Conservation (phyloP, 2,113 vertebrate species). For the Osmerus eperlanus region DNA sequence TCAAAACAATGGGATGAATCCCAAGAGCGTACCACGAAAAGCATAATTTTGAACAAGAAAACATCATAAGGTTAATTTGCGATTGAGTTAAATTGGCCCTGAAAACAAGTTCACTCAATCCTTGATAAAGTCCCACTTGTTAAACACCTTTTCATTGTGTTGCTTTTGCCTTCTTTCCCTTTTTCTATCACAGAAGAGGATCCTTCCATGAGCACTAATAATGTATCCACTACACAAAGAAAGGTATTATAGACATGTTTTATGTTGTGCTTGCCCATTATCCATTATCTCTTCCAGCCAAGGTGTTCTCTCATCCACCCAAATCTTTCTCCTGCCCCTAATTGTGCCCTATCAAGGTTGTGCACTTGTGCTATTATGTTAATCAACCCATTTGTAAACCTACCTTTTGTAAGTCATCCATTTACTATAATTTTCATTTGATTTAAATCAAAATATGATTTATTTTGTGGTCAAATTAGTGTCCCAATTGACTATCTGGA, state of each 20-base stretch:
- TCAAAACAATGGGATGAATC: neutral
- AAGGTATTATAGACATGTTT: conserved; percentile 52
- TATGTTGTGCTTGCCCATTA: conserved; percentile 1
- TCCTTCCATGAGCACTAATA: conserved; percentile 56
- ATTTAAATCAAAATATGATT: too few relatives aligned
- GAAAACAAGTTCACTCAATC: neutral
- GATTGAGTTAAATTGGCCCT: neutral
- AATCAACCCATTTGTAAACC: too few relatives aligned
- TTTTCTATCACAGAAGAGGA: conserved; percentile 57
- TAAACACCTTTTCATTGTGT: conserved; percentile 9
- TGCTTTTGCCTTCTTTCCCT: conserved; percentile 33
- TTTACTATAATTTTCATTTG: too few relatives aligned
- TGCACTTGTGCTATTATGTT: neutral
- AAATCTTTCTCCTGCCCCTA: neutral
- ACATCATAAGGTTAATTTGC: neutral
- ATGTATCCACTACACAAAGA: conserved; percentile 72
- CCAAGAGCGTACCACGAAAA: neutral
- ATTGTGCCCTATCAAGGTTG: neutral
- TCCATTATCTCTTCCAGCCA: neutral
- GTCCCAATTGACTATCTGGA: too few relatives aligned
- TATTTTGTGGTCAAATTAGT: too few relatives aligned
- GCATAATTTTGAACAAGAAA: neutral
- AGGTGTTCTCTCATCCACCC: neutral
- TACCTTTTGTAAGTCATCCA: too few relatives aligned
- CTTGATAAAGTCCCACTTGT: neutral